These are phyloP conservation scores for Poecile montanus DNA, from an alignment of 2,797 vertebrate genomes.

Conservation along the genomic window DNA sequence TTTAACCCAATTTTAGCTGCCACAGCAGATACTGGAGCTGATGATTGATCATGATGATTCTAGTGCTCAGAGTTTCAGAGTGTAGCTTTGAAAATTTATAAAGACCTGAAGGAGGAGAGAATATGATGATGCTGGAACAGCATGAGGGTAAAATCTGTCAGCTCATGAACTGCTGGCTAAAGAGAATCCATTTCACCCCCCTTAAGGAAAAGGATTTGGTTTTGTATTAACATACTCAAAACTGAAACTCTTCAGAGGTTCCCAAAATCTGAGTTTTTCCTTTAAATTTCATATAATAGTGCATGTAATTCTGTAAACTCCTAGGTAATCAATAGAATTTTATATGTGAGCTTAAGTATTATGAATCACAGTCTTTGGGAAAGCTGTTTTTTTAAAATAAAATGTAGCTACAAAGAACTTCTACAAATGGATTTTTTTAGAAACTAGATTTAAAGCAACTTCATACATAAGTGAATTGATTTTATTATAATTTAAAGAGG, in stretches of 20 bases:
- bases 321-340: background rate
- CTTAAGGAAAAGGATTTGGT: background rate
- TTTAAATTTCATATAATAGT: background rate
- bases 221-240: background rate
- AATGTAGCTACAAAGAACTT: background rate
- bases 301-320: background rate
- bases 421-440: background rate
- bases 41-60: background rate
- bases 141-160: background rate
- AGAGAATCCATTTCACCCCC: background rate
- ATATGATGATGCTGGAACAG: background rate
- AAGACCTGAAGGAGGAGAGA: background rate
- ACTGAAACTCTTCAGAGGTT: background rate
- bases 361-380: background rate
- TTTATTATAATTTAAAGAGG: slow-evolving; percentile 1
- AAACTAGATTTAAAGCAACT: background rate
- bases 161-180: background rate
- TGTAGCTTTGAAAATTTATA: background rate
- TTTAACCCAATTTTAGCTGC: background rate
- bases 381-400: background rate
- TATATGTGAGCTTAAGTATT: background rate
- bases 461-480: background rate
- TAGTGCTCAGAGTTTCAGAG: background rate
- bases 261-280: background rate
- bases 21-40: background rate